These are phyloP conservation scores for Rotaria magnacalcarata DNA, from an alignment of 2,888 invertebrate genomes.

Conservation along the genomic window DNA sequence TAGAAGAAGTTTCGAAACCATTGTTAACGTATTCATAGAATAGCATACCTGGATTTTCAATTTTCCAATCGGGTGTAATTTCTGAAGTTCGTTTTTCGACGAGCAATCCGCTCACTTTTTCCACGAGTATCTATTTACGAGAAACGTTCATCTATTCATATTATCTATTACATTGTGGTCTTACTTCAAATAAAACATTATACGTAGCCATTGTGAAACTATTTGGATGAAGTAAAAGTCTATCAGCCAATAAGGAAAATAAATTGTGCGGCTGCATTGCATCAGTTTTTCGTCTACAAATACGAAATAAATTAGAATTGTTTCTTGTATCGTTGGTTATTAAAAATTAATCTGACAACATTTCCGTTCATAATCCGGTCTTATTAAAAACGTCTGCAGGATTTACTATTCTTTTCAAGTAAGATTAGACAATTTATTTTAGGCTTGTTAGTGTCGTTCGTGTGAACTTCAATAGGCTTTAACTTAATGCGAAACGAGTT, in stretches of 20 bases:
- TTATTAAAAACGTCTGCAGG: too few species aligned
- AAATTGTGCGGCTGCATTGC: slow-evolving; percentile 97
- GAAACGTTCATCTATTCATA: background rate
- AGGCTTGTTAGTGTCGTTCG: too few species aligned
- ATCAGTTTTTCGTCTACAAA: slow-evolving; percentile 85
- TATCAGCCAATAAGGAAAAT: slow-evolving; percentile 87
- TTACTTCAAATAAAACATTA: slow-evolving; percentile 88
- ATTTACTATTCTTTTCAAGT: too few species aligned
- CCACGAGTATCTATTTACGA: background rate
- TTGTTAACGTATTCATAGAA: background rate
- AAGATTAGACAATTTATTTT: too few species aligned
- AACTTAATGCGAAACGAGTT: too few species aligned
- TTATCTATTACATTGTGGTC: slow-evolving; percentile 58
- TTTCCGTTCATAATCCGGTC: too few species aligned
- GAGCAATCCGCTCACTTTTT: background rate
- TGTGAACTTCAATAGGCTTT: too few species aligned
- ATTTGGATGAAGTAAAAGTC: slow-evolving; percentile 80
- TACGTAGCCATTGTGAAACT: slow-evolving; percentile 87
- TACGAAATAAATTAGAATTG: slow-evolving; percentile 42
- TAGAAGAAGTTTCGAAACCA: too few species aligned
- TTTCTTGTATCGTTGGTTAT: too few species aligned
- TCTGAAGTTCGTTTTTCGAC: slow-evolving; percentile 36
- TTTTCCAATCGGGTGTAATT: slow-evolving; percentile 7
- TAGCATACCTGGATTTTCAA: slow-evolving; percentile 35
- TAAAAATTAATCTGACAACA: too few species aligned